Evolutionary conservation across 2,888 invertebrate species (phyloP), one percentile per base, ranked within the genome.

Genomic region (Balanococcus diminutus): DNA sequence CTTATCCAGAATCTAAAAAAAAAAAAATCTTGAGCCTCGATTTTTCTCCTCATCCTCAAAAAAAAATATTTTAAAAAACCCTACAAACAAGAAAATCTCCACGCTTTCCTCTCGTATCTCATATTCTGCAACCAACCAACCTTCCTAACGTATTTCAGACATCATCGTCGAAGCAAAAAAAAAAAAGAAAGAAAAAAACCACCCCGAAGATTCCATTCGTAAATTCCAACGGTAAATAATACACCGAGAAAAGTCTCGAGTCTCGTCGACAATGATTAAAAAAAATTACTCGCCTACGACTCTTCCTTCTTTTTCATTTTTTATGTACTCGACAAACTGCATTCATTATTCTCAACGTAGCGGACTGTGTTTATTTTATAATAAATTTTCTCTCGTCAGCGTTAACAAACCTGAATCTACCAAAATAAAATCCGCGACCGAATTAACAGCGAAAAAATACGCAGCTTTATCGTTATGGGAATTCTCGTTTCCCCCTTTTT

Each of bases 161-260:
- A 16, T 67, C 28, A 28, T 28, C 67, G 28, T 56, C 9, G 8
- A 11, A 56, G 67, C 6, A 67, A 67, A 67, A 28, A 61, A 16
- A 0, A 25, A 25, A 28, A 61, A 16, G 5, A 25, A 25, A 25
- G 22, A 11, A 31, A 67, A 67, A 67, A 67, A 28, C 28, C 67
- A 67, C 25, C 67, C 28, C 14, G 67, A 16, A 25, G 67, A 67
- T 28, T 67, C 67, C 28, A 16, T 31, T 28, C 67, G 67, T 31
- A 67, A 67, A 67, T 67, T 28, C 67, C 25, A 79, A 79, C 28
- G 36, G 32, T 79, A 36, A 79, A 79, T 79, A 79, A 79, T 79
- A 36, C 75, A 79, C 19, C 11, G 14, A 79, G 36, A 79, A 79
- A 79, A 79, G 36, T 36, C 75, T 79, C 72, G 16, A 31, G 72